Percentiles rank a stretch among this genome's conserved stretches.
These are phyloP conservation scores for Pinctada fucata DNA, from an alignment of 2,888 invertebrate species.

Conservation along the genomic window DNA sequence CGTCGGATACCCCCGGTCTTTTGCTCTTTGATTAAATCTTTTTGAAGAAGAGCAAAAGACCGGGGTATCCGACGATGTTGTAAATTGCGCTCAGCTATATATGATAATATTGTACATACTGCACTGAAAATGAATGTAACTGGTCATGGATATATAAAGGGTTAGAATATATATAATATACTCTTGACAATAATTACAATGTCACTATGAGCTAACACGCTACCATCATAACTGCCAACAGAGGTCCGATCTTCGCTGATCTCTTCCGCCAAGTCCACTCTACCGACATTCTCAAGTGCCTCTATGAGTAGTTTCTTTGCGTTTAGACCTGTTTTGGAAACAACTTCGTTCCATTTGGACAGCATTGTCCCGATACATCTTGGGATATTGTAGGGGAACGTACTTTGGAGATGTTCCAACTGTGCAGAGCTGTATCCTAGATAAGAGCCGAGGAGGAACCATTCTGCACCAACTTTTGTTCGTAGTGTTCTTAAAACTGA, in stretches of 20 bases:
- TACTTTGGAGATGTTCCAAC: conserved; percentile 28
- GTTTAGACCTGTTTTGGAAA: neutral
- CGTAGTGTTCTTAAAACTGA: neutral
- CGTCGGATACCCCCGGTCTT: too few species aligned
- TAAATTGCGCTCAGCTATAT: too few species aligned
- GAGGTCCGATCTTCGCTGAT: neutral
- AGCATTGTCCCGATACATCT: conserved; percentile 24
- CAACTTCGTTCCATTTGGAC: conserved; percentile 14
- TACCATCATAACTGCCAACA: too few species aligned
- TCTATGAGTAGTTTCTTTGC: neutral
- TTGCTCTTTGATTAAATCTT: too few species aligned
- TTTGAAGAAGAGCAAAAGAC: too few species aligned
- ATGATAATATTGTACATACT: too few species aligned
- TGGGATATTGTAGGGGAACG: conserved; percentile 19
- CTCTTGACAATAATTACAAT: too few species aligned
- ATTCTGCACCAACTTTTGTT: neutral
- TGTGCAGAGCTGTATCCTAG: conserved; percentile 21
- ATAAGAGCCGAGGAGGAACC: neutral
- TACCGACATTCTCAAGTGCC: neutral
- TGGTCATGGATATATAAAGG: too few species aligned
- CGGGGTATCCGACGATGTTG: too few species aligned
- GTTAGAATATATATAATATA: too few species aligned
- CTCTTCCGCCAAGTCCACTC: neutral
- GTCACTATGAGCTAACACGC: too few species aligned
- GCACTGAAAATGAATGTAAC: too few species aligned